These are phyloP conservation scores for Apantesis nais DNA, from an alignment of 2,888 invertebrate species.

Conservation along the genomic window DNA sequence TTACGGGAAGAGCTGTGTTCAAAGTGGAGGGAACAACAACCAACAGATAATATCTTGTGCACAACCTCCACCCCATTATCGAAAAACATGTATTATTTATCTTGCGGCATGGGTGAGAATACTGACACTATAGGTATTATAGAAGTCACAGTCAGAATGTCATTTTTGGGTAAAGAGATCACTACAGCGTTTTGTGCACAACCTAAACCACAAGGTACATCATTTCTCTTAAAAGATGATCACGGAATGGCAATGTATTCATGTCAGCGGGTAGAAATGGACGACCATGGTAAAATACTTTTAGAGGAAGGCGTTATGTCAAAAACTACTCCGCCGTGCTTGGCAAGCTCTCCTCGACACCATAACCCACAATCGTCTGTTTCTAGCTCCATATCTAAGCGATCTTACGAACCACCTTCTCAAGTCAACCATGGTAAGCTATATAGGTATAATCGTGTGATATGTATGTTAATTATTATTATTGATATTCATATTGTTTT, in stretches of 20 bases:
- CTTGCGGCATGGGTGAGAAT: conserved; percentile 63
- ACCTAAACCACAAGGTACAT: conserved; percentile 66
- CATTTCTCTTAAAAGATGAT: conserved; percentile 69
- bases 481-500: not conserved
- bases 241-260: conserved; percentile 79
- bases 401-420: conserved; percentile 43
- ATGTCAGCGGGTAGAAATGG: conserved; percentile 81
- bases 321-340: conserved; percentile 52
- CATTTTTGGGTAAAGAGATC: conserved; percentile 80
- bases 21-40: conserved; percentile 74
- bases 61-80: conserved; percentile 74
- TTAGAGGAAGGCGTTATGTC: conserved; percentile 72
- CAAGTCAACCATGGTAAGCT: conserved; percentile 49
- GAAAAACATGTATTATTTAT: conserved; percentile 75
- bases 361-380: conserved; percentile 60
- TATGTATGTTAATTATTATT: not conserved
- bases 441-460: not conserved
- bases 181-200: conserved; percentile 74
- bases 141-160: conserved; percentile 75
- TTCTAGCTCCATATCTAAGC: conserved; percentile 54
- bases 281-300: conserved; percentile 75
- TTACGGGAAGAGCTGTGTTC: conserved; percentile 73
- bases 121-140: conserved; percentile 75
- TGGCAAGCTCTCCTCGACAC: conserved; percentile 30
- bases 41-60: conserved; percentile 73